These are phyloP conservation scores for Melanotus villosus DNA, from an alignment of 2,888 invertebrate genomes.

Conservation along the genomic window DNA sequence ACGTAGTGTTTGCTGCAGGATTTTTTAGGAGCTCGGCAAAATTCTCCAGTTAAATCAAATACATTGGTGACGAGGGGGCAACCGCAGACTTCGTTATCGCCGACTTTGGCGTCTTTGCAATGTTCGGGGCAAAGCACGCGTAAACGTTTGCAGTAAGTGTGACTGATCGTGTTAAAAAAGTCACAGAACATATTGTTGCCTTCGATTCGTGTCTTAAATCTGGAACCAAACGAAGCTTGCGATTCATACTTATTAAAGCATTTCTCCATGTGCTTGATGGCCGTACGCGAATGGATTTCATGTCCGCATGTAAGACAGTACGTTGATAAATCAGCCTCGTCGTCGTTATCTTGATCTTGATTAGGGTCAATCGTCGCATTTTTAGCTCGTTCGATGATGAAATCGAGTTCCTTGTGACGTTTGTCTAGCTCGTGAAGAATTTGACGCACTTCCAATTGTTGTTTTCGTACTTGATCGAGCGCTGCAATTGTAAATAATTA, in stretches of 20 bases:
- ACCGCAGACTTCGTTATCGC: conserved; percentile 91
- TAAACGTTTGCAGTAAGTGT: conserved; percentile 95
- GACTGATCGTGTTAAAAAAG: conserved; percentile 88
- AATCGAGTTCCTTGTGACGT: conserved; percentile 84
- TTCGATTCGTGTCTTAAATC: conserved; percentile 94
- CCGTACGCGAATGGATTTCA: conserved; percentile 92
- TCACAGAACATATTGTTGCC: conserved; percentile 98
- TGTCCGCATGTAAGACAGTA: conserved; percentile 98
- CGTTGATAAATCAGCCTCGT: conserved; percentile 83
- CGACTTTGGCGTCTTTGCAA: conserved; percentile 93
- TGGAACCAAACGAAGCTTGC: conserved; percentile 96
- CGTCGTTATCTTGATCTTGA: conserved; percentile 74
- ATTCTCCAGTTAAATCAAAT: conserved; percentile 87
- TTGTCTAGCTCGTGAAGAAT: conserved; percentile 86
- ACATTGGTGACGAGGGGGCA: conserved; percentile 90
- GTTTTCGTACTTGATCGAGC: conserved; percentile 77
- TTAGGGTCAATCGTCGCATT: conserved; percentile 78
- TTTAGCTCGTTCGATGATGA: conserved; percentile 84
- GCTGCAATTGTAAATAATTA: conserved; percentile 53
- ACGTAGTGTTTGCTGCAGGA: conserved; percentile 92
- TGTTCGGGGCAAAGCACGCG: conserved; percentile 98
- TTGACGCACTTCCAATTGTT: conserved; percentile 83
- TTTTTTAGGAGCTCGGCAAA: conserved; percentile 91
- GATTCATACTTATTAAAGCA: conserved; percentile 98
- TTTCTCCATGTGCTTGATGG: conserved; percentile 97